Evolutionary conservation across 2,113 vertebrate genomes (phyloP), one percentile per base, ranked within the genome.

Genomic region (Percopsis transmontana): DNA sequence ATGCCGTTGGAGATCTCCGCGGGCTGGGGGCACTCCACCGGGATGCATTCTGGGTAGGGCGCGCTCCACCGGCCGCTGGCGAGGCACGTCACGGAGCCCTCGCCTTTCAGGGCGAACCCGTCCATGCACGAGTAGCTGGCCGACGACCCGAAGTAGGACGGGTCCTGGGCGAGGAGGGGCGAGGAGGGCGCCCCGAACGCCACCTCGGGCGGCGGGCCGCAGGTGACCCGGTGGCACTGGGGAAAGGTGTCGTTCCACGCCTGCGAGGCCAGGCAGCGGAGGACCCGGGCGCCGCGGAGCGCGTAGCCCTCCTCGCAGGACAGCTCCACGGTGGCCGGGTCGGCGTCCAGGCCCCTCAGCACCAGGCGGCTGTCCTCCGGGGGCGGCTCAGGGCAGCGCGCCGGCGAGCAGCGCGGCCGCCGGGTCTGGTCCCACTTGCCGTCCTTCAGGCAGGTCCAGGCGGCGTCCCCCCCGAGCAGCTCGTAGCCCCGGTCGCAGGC

Each of bases 171-270:
- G 14, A 33, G 27, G 74, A 61, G 0, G 92, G 67, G 1, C n/a
- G 84, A 75, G 41, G 89, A 88, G 0, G 93, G 88, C 2, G 93
- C 91, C 2, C 95, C 95, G 51, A 95, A 98, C 1, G 94, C 75
- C 57, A 99, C 94, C 0, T 95, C 91, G 0, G 96, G 96, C n/a
- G 91, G 94, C 0, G 90, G 64, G 23, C 71, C 89, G 68, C 97
- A 99, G 23, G 93, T 89, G 21, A 97, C 93, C 77, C 90, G 82
- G 58, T 94, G 94, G 87, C 97, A 99, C 33, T 93, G 74, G 0
- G 97, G 97, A 73, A 99, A 98, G 1, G 96, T 94, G 80, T 94
- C 94, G 40, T 97, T 99, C 97, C 97, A 99, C 51, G 93, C 92
- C 62, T 94, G 94, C 0, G 95, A 94, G 0, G 89, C 82, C 51